Evolutionary conservation across 1,140 invertebrate species (phyloP).

Genomic region (Hydropsyche tenuis): DNA sequence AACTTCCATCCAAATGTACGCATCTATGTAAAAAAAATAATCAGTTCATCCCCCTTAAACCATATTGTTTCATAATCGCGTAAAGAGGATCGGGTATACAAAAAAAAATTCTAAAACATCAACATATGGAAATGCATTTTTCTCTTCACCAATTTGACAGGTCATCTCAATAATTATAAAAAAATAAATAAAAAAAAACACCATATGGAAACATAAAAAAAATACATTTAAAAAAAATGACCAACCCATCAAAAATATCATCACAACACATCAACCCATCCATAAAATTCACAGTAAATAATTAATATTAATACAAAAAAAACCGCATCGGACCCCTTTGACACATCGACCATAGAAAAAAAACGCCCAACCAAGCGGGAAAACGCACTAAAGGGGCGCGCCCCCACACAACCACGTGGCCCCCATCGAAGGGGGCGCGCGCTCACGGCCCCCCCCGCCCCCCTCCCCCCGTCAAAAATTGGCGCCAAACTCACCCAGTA

Average conservation of each 20-base stretch:
- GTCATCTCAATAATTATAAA: neutral
- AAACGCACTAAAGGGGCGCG: neutral
- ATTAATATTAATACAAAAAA: too few species aligned
- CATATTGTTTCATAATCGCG: neutral
- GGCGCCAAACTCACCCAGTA: slow-evolving; percentile 65
- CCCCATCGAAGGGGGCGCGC: neutral
- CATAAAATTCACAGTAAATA: neutral
- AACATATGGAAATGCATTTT: neutral
- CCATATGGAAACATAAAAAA: neutral
- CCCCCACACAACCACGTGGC: neutral
- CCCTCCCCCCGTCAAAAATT: neutral
- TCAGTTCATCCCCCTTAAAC: too few species aligned
- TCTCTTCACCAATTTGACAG: neutral
- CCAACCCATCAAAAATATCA: neutral
- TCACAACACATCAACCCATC: neutral
- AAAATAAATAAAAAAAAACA: neutral
- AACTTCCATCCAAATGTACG: too few species aligned
- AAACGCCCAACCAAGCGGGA: neutral
- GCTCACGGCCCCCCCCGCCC: neutral
- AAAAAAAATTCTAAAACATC: neutral
- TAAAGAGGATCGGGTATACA: neutral
- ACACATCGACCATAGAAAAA: neutral
- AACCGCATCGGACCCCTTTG: too few species aligned
- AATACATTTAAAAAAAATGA: neutral
- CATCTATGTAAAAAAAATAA: neutral